A percentile compares a stretch with the other conserved stretches of the same genome.
phyloP scores from a whole-genome alignment of 2,113 vertebrate species.

The Capreolus pygargus region DNA sequence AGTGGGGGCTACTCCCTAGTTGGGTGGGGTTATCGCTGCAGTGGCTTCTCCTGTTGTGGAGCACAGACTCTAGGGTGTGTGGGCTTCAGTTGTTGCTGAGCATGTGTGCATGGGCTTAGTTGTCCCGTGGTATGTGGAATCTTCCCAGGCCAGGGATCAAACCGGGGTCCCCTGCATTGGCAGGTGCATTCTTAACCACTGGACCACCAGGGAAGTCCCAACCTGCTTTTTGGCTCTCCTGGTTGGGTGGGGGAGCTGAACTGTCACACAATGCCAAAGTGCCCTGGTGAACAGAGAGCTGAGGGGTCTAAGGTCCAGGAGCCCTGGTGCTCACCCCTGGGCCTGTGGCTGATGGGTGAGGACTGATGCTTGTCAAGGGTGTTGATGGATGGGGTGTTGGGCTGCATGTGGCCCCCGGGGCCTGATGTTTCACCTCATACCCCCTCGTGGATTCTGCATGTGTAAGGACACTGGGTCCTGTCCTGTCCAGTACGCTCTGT shows the following conservation, averaged over 20 bases:
- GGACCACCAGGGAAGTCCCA: not conserved
- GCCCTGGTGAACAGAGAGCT: not conserved
- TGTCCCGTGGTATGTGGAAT: not conserved
- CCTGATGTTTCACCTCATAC: not conserved
- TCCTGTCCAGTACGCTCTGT: not conserved
- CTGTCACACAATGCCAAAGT: not conserved
- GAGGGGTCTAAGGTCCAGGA: not conserved
- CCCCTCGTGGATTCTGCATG: fast-evolving
- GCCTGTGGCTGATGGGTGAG: not conserved
- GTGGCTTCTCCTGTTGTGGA: not conserved
- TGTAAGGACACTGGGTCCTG: not conserved
- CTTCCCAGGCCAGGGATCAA: not conserved
- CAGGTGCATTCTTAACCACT: not conserved
- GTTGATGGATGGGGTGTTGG: not conserved
- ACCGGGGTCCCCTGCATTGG: not conserved
- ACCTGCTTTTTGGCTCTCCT: not conserved
- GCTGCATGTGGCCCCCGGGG: too few species aligned
- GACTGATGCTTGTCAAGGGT: not conserved
- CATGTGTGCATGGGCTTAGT: not conserved
- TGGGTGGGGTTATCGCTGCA: not conserved
- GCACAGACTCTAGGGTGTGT: not conserved
- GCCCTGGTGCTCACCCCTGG: not conserved
- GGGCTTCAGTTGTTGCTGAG: not conserved
- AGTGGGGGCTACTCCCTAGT: not conserved
- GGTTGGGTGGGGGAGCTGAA: not conserved